Evolutionary conservation across 2,797 vertebrate genomes (phyloP).

Genomic region (Microhierax caerulescens): DNA sequence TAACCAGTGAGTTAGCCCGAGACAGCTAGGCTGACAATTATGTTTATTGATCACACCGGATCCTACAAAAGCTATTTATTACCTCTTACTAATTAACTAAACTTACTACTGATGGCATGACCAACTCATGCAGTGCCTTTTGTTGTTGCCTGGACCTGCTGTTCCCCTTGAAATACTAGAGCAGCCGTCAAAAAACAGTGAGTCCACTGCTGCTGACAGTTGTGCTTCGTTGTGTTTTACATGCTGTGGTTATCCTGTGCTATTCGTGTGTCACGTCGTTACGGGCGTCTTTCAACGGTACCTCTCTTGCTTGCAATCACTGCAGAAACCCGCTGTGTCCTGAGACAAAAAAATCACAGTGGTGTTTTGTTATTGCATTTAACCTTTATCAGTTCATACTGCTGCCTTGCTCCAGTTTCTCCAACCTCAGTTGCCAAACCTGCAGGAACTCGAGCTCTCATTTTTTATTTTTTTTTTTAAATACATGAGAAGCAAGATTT

Average conservation of each 20-base stretch:
- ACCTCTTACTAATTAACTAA: neutral
- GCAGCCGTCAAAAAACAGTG: neutral
- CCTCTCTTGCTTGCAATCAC: neutral
- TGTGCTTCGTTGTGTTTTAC: neutral
- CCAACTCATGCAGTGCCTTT: neutral
- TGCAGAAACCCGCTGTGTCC: neutral
- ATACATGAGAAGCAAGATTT: neutral
- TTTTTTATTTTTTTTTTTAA: too few relatives aligned
- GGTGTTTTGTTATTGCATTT: neutral
- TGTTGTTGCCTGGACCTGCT: neutral
- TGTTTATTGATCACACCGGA: neutral
- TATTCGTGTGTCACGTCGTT: neutral
- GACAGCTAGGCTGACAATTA: neutral
- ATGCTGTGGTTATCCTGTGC: neutral
- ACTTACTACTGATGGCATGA: neutral
- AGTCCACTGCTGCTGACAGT: neutral
- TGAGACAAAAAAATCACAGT: neutral
- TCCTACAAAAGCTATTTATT: neutral
- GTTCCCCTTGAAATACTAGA: neutral
- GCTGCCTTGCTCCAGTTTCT: neutral
- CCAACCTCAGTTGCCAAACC: neutral
- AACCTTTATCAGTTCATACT: neutral
- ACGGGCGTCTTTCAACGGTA: rapidly evolving
- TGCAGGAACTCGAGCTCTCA: neutral
- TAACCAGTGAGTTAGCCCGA: neutral